Base-by-base conservation (phyloP, 2,797 vertebrate genomes). In the Enteromius fasciolatus region DNA sequence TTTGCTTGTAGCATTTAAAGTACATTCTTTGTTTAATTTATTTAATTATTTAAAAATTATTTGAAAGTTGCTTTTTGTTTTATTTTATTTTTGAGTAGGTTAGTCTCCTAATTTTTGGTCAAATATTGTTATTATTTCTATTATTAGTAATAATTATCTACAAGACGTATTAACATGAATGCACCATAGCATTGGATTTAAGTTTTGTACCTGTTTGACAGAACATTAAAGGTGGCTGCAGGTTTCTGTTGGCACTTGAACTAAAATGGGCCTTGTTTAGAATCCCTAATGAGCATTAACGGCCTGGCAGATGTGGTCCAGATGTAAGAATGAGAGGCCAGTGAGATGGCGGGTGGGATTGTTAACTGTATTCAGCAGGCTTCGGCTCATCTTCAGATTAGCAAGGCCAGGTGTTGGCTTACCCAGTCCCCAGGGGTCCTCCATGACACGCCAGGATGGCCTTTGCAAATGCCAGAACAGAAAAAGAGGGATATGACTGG, bases 391-490 rank as follows among this genome's bases (percentile, higher is more conserved):
- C 83, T 79, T 76, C 66, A 73, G 69, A 84, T 84, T 84, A 83
- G 78, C 76, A 83, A 83, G 81, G 52, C 73, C 67, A 64, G 85
- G 78, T 85, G 63, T 82, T 76, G 78, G 81, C 68, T 84, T 77
- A 73, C 50, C 84, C 69, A 4, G 23, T 84, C 61, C 81, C 76
- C 18, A 54, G 61, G 76, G 81, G 76, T 78, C 83, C 57, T 72
- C 9, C 25, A 31, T 61, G 83, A 52, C 84, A 69, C 25, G 76
- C 59, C 46, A 15, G 39, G 79, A 78, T 85, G 85, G 83, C 86
- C 79, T 83, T 78, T 67, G 86, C 73, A 87, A 89, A 89, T 86
- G 87, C 83, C 88, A 87, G 83, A 36, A 80, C 64, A 72, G 84
- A 86, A 84, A 83, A 76, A 69, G 75, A 83, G 78, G 80, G 83